phyloP scores from a whole-genome alignment of 1,140 invertebrate genomes.

The Panagrolaimus sp. region DNA sequence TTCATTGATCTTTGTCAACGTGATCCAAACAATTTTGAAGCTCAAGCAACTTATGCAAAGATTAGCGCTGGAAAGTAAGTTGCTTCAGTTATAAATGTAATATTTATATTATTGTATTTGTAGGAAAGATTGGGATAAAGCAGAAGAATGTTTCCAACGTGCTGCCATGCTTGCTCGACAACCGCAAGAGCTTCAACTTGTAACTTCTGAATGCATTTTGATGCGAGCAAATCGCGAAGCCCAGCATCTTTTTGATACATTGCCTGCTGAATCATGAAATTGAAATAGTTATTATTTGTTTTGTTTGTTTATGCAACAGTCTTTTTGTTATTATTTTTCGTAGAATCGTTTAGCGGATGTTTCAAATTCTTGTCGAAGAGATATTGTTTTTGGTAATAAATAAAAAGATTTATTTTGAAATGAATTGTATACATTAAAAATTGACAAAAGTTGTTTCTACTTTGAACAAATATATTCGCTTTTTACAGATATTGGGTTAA shows the following conservation, averaged over 20 bases:
- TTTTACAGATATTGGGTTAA: neutral
- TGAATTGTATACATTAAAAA: no score
- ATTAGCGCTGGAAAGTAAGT: constrained; percentile 12
- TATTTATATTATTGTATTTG: neutral
- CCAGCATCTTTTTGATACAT: neutral
- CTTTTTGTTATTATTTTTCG: neutral
- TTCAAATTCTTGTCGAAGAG: neutral
- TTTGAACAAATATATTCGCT: no score
- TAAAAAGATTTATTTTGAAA: neutral
- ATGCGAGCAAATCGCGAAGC: constrained; percentile 10
- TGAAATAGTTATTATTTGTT: neutral
- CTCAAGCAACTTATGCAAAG: constrained; percentile 8
- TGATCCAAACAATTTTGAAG: constrained; percentile 11
- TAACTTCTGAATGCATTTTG: neutral
- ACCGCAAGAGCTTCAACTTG: constrained; percentile 3
- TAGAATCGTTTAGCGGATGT: neutral
- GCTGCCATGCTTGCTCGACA: neutral
- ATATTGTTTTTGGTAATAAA: constrained; percentile 1
- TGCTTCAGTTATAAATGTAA: neutral
- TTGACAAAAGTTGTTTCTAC: no score
- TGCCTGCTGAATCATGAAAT: constrained; percentile 1
- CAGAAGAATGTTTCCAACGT: constrained; percentile 9
- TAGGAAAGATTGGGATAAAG: constrained; percentile 10
- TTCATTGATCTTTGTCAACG: constrained; percentile 12
- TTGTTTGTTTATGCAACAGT: neutral